Conservation (phyloP, 2,113 vertebrate species). For the Dromas ardeola region DNA sequence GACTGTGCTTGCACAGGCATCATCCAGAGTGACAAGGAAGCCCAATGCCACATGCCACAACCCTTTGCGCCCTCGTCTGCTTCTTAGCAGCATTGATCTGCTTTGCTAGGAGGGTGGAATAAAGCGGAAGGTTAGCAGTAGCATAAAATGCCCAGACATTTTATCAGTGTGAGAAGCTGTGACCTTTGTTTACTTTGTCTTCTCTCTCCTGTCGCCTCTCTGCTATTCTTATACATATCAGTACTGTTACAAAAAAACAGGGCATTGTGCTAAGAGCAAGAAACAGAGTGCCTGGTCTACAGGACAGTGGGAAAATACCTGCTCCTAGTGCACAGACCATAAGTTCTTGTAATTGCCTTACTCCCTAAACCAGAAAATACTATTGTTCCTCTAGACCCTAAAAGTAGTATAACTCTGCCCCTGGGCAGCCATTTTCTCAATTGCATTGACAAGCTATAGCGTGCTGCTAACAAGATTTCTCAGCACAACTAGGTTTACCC, state of each 20-base stretch:
- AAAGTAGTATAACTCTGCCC: background rate
- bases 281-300: background rate
- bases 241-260: background rate
- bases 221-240: background rate
- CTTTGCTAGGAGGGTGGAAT: background rate
- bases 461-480: background rate
- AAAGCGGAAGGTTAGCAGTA: background rate
- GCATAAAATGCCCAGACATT: background rate
- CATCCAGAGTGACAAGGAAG: background rate
- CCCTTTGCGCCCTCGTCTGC: rapidly evolving
- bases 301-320: background rate
- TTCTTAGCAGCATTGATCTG: background rate
- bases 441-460: background rate
- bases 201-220: background rate
- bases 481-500: background rate
- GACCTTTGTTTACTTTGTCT: background rate
- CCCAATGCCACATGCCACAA: background rate
- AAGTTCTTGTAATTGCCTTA: background rate
- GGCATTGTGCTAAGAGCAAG: background rate
- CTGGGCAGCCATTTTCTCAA: background rate
- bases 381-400: background rate
- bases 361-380: background rate
- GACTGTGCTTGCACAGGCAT: background rate
- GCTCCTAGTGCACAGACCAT: background rate
- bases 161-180: background rate